Evolutionary conservation across 2,797 vertebrate species (phyloP).

Genomic region (Pyrocephalus nanus): DNA sequence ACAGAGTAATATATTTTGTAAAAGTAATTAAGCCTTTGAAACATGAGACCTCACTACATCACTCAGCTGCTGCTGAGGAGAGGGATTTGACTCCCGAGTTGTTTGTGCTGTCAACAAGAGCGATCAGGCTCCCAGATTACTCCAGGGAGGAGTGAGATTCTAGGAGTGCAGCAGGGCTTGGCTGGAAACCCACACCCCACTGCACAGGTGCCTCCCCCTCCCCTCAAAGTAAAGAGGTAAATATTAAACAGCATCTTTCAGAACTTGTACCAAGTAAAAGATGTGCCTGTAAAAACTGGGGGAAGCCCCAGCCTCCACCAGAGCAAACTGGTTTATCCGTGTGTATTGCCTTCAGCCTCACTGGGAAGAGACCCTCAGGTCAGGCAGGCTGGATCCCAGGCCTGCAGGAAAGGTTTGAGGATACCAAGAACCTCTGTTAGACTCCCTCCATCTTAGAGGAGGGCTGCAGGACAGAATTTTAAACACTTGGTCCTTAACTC

Average conservation of each 20-base stretch:
- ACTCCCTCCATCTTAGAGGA: neutral
- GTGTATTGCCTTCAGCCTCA: neutral
- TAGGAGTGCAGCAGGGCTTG: neutral
- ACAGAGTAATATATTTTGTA: slow-evolving; percentile 54
- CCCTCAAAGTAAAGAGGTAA: neutral
- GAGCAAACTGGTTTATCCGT: neutral
- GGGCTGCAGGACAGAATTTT: neutral
- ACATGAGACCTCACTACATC: slow-evolving; percentile 29
- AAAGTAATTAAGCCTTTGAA: slow-evolving; percentile 67
- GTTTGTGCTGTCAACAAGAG: slow-evolving; percentile 48
- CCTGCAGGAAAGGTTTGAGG: neutral
- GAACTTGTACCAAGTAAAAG: neutral
- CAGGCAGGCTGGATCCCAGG: neutral
- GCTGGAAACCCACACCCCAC: neutral
- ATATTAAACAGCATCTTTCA: neutral
- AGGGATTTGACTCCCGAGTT: slow-evolving; percentile 34
- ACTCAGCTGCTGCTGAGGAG: slow-evolving; percentile 17
- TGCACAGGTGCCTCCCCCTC: neutral
- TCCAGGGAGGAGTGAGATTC: neutral
- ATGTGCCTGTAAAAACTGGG: accelerated
- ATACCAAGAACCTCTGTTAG: accelerated
- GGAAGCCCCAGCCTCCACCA: neutral
- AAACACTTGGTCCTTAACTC: neutral
- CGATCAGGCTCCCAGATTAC: neutral
- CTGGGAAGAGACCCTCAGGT: neutral